These are phyloP conservation scores for Zaprionus kolodkinae DNA, from an alignment of 1,140 invertebrate genomes.

Conservation along the genomic window DNA sequence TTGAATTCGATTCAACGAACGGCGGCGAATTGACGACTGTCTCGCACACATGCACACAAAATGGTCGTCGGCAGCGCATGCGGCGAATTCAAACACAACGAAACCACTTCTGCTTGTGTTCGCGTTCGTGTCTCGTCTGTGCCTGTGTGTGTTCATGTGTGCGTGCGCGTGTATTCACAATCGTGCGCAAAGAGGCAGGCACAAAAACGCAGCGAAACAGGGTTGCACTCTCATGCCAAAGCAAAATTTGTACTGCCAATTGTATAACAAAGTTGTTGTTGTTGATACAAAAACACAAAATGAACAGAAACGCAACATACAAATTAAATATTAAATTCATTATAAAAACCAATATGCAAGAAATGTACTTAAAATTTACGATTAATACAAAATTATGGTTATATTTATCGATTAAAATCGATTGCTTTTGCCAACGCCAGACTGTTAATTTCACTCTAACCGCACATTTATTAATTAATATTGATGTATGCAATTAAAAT, in stretches of 20 bases:
- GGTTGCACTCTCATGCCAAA: slow-evolving; percentile 54
- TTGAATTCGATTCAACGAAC: slow-evolving; percentile 52
- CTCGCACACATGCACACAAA: slow-evolving; percentile 54
- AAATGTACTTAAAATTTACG: slow-evolving; percentile 60
- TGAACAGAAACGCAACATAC: slow-evolving; percentile 34
- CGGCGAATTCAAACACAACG: slow-evolving; percentile 56
- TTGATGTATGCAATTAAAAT: slow-evolving; percentile 27
- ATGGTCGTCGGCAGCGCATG: slow-evolving; percentile 43
- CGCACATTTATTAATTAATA: slow-evolving; percentile 44
- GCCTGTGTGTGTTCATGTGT: slow-evolving; percentile 19
- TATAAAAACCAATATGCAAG: slow-evolving; percentile 47
- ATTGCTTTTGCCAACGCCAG: slow-evolving; percentile 62
- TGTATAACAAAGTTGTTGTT: slow-evolving; percentile 44
- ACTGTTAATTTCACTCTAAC: slow-evolving; percentile 40
- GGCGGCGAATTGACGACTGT: slow-evolving; percentile 48
- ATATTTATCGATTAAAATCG: slow-evolving; percentile 68
- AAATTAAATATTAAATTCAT: slow-evolving; percentile 21
- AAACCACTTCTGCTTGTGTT: slow-evolving; percentile 21
- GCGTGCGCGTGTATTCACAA: slow-evolving; percentile 41
- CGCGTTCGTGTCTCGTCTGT: background rate
- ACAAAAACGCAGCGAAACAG: slow-evolving; percentile 50
- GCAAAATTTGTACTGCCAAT: slow-evolving; percentile 48
- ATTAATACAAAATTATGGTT: slow-evolving; percentile 54
- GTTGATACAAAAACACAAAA: slow-evolving; percentile 41
- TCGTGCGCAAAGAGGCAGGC: slow-evolving; percentile 44